Evolutionary conservation across 2,113 vertebrate genomes (phyloP).

Genomic region (Neogale vison): DNA sequence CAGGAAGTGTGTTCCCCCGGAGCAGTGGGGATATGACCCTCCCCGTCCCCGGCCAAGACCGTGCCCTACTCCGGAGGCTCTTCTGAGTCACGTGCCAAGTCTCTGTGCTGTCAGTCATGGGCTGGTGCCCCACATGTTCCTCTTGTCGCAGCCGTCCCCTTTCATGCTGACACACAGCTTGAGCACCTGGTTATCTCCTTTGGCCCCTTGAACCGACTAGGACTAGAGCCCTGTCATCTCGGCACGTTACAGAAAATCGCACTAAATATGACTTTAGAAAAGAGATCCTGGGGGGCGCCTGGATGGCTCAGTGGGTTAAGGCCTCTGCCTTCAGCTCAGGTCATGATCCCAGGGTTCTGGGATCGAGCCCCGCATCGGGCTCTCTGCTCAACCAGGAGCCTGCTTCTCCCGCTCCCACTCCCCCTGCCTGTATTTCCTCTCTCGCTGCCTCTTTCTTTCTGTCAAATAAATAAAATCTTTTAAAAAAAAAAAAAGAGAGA

Average conservation of each 20-base stretch:
- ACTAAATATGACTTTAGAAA: not conserved
- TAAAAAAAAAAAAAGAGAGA: not conserved
- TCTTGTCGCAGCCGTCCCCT: not conserved
- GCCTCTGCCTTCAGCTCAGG: too few relatives aligned
- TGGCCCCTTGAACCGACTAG: too few relatives aligned
- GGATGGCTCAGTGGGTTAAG: too few relatives aligned
- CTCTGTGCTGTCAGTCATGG: not conserved
- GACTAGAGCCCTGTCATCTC: not conserved
- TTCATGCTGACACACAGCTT: not conserved
- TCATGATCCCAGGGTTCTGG: too few relatives aligned
- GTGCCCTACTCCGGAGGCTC: not conserved
- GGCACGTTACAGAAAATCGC: not conserved
- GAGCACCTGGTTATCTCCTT: not conserved
- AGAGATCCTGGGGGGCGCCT: not conserved
- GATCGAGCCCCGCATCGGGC: too few relatives aligned
- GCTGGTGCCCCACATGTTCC: not conserved
- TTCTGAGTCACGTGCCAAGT: not conserved
- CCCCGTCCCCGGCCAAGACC: not conserved
- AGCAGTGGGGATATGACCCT: not conserved
- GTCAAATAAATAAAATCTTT: too few relatives aligned
- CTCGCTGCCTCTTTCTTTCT: too few relatives aligned
- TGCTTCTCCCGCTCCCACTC: too few relatives aligned
- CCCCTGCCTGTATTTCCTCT: too few relatives aligned
- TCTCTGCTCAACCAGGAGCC: too few relatives aligned
- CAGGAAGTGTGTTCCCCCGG: not conserved